Base-by-base conservation (phyloP, 1,140 invertebrate species). In the Patella vulgata region DNA sequence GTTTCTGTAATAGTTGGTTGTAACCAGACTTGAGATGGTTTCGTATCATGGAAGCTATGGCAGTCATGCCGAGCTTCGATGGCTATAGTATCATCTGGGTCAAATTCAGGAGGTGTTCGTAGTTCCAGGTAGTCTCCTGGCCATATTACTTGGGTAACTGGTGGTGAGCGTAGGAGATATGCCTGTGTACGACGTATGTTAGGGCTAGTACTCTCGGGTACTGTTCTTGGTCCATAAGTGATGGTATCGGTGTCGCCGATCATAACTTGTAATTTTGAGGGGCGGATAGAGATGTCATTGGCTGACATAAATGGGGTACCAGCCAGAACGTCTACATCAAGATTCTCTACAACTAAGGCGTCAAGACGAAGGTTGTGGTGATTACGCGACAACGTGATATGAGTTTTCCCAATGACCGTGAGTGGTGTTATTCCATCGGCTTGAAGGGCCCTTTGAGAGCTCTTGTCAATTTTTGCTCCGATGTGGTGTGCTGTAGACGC, bases 81-180 rank as follows among this genome's bases (percentile, higher is more conserved):
- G n/a, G n/a, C n/a, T n/a, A 64, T 40, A 19, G 33, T 42, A 19
- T 43, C 42, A 40, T 64, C 63, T 14, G 25, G 1, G 0, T 17
- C 5, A 12, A 63, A 21, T 11, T 61, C 56, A 1, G 23, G 1
- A 12, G 61, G 64, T 17, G 68, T 21, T 21, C 28, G 33, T 11
- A 73, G 28, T 36, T 71, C 66, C 25, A 69, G 27, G 43, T 54
- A 68, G 11, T 66, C 60, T 8, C 59, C 71, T 36, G 61, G 56
- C 68, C 66, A 68, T 23, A 65, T 11, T 0, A 51, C 61, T 17
- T 43, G 21, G 11, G 55, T 30, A 12, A 53, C 30, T 1, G 21
- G n/a, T n/a, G n/a, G n/a, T n/a, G n/a, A n/a, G n/a, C n/a, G n/a
- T n/a, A n/a, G n/a, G n/a, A n/a, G n/a, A n/a, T n/a, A n/a, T n/a